phyloP scores from a whole-genome alignment of 1,140 invertebrate genomes.

The Drosophila ogumai region DNA sequence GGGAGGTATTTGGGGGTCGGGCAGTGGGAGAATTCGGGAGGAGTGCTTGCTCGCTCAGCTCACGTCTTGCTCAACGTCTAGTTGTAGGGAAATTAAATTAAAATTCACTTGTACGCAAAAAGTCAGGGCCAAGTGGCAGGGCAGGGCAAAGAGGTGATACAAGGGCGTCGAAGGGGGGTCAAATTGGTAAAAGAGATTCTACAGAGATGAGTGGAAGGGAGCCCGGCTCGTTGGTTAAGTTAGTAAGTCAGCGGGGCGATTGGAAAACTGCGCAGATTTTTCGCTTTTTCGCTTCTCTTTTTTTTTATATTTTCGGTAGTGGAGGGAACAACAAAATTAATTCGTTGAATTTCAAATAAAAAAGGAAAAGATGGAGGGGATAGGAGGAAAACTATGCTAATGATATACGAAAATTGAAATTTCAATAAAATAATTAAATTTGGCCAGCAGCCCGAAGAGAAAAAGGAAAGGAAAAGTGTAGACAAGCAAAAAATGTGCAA shows the following conservation, averaged over 20 bases:
- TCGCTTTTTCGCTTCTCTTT: conserved; percentile 46
- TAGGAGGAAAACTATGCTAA: conserved; percentile 72
- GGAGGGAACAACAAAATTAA: conserved; percentile 71
- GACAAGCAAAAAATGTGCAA: conserved; percentile 13
- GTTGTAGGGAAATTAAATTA: conserved; percentile 82
- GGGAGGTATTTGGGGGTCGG: neutral
- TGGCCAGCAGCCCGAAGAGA: conserved; percentile 12
- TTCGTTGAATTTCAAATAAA: conserved; percentile 67
- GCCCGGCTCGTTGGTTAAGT: conserved; percentile 41
- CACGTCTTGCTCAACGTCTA: conserved; percentile 79
- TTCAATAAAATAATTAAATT: conserved; percentile 72
- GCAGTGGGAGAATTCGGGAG: conserved; percentile 8
- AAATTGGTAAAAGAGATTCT: conserved; percentile 4
- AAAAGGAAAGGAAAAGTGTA: conserved; percentile 8
- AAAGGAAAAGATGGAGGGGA: neutral
- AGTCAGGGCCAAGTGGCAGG: conserved; percentile 57
- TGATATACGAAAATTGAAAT: conserved; percentile 75
- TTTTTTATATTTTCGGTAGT: conserved; percentile 9
- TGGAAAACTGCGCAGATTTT: conserved; percentile 76
- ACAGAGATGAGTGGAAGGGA: neutral
- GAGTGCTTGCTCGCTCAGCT: conserved; percentile 49
- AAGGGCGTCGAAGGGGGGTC: neutral
- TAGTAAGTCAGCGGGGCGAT: conserved; percentile 74
- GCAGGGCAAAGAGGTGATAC: conserved; percentile 15
- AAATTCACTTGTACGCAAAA: conserved; percentile 80